A percentile compares a stretch with the other conserved stretches of the same genome.
phyloP scores from a whole-genome alignment of 1,140 invertebrate species.

The Trichonephila inaurata region DNA sequence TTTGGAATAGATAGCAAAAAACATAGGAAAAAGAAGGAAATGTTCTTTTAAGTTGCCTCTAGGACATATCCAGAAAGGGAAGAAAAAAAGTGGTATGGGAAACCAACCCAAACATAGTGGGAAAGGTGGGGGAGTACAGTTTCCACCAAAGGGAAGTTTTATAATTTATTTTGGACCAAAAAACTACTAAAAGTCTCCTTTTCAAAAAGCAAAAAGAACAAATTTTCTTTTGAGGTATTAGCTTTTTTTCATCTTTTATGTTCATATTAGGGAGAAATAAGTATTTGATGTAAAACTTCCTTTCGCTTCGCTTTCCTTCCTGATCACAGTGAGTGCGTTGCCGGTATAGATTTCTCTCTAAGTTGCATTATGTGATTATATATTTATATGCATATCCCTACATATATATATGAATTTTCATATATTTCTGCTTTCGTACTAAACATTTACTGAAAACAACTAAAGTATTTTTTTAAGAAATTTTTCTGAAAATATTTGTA shows the following conservation, averaged over 20 bases:
- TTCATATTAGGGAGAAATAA: constrained; percentile 71
- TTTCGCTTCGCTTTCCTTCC: not conserved
- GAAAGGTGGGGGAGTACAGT: not conserved
- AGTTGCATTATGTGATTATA: too few relatives aligned
- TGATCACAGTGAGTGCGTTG: not conserved
- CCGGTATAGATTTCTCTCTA: not conserved
- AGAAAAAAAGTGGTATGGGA: not conserved
- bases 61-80: constrained; percentile 33
- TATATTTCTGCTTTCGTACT: too few relatives aligned
- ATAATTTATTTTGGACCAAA: constrained; percentile 71
- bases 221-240: constrained; percentile 65
- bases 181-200: constrained; percentile 41
- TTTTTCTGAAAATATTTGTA: too few relatives aligned
- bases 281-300: constrained; percentile 69
- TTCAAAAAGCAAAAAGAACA: constrained; percentile 52
- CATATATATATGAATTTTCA: too few relatives aligned
- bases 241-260: constrained; percentile 62
- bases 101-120: not conserved
- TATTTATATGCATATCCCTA: too few relatives aligned
- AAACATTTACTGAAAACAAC: too few relatives aligned
- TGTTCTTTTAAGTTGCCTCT: constrained; percentile 68
- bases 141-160: constrained; percentile 52
- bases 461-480: too few relatives aligned
- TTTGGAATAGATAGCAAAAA: constrained; percentile 21
- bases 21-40: constrained; percentile 31